Conservation (phyloP, 1,140 invertebrate genomes). For the Ericerus pela region DNA sequence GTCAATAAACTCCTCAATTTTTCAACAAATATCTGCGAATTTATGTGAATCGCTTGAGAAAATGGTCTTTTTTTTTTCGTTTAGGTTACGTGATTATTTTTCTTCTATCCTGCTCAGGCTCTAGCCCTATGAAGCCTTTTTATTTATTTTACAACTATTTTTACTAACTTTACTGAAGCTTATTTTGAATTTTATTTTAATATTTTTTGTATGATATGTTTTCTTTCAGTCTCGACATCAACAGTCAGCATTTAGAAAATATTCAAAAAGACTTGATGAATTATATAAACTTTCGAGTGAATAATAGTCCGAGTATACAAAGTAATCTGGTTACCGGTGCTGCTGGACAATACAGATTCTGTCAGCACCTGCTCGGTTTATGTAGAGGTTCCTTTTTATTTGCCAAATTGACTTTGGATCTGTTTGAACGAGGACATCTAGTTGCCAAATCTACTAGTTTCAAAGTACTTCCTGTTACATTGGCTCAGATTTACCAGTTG, state of each 20-base stretch:
- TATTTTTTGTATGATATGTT: slow-evolving; percentile 3
- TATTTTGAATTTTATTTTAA: slow-evolving; percentile 17
- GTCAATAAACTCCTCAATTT: too few relatives aligned
- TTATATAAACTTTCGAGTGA: slow-evolving; percentile 68
- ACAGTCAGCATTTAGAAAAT: slow-evolving; percentile 42
- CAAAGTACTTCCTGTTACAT: slow-evolving; percentile 78
- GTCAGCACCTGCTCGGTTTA: slow-evolving; percentile 63
- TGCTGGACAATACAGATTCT: slow-evolving; percentile 43
- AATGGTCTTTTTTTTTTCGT: too few relatives aligned
- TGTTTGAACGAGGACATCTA: slow-evolving; percentile 81
- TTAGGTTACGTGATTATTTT: too few relatives aligned
- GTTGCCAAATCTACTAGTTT: slow-evolving; percentile 85
- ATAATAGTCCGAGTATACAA: slow-evolving; percentile 61
- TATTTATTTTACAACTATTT: neutral
- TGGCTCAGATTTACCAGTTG: slow-evolving; percentile 82
- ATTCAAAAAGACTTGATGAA: slow-evolving; percentile 69
- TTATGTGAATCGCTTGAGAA: too few relatives aligned
- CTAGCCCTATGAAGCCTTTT: neutral
- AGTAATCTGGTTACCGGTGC: slow-evolving; percentile 60
- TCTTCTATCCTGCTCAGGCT: too few relatives aligned
- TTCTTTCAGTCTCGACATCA: slow-evolving; percentile 41
- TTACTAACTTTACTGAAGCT: neutral
- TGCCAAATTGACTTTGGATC: slow-evolving; percentile 79
- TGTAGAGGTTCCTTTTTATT: slow-evolving; percentile 83
- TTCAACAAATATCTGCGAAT: too few relatives aligned